Evolutionary conservation across 2,797 vertebrate genomes (phyloP), one percentile per base, ranked within the genome.

Genomic region (Cryptoblepharus egeriae): DNA sequence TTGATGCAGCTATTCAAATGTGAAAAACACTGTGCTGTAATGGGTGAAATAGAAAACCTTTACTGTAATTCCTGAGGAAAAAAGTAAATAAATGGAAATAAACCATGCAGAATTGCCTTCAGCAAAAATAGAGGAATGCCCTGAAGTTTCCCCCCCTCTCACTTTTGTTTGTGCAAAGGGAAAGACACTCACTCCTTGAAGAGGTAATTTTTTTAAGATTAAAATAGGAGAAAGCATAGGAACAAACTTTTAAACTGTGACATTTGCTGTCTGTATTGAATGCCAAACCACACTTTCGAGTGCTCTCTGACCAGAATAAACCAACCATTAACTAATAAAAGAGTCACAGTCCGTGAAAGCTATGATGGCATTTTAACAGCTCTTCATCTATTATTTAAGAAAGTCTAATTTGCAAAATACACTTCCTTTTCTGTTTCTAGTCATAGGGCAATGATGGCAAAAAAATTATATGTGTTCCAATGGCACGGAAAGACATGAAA

Each of bases 1-100:
- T 95, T 95, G 95, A 96, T 95, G 94, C 92, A 93, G 94, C 93
- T 95, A 96, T 96, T 96, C 94, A 96, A 95, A 95, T 95, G 95
- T 94, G 94, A 94, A 96, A 96, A 96, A 95, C 92, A 95, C 92
- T 93, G 88, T 90, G 92, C 92, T 73, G 78, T 93, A 95, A 94
- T 93, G 93, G 95, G 91, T 93, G 92, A 94, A 95, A 94, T 90
- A 95, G 94, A 94, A 96, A 95, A 96, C 92, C 92, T 95, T 95
- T 95, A 94, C 90, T 94, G 94, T 94, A 93, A 93, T 94, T 93
- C 95, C 93, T 75, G 63, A 93, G 87, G 88, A 65, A 93, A 95
- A 96, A 95, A 93, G 90, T 91, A 94, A 95, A 94, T 94, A 92
- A 90, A 93, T 91, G 94, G 91, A 95, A 96, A 93, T 90, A 95